Evolutionary conservation across 1,140 invertebrate genomes (phyloP).

Genomic region (Sesamia nonagrioides): DNA sequence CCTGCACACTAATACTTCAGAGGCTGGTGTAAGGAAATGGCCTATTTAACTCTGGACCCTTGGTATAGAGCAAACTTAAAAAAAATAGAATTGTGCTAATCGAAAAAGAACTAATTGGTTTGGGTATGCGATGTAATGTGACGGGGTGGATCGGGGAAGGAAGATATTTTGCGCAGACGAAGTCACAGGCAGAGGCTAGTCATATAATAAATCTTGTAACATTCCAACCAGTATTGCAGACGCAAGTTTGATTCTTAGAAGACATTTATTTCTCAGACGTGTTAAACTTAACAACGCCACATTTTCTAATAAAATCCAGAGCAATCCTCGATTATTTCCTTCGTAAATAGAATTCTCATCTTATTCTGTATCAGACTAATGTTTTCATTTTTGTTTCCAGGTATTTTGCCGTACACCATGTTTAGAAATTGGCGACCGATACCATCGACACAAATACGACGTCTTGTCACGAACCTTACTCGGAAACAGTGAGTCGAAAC

Average conservation of each 20-base stretch:
- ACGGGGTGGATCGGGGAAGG: too few relatives aligned
- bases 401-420: slow-evolving; percentile 55
- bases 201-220: slow-evolving; percentile 12
- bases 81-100: too few relatives aligned
- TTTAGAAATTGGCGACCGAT: slow-evolving; percentile 58
- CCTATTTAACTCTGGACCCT: background rate
- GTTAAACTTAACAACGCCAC: slow-evolving; percentile 30
- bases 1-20: too few relatives aligned
- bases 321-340: slow-evolving; percentile 29
- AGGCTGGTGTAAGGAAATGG: background rate
- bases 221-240: slow-evolving; percentile 35
- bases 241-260: slow-evolving; percentile 3
- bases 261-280: slow-evolving; percentile 21
- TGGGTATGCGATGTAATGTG: too few relatives aligned
- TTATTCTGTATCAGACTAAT: slow-evolving; percentile 31
- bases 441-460: slow-evolving; percentile 55
- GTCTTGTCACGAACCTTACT: slow-evolving; percentile 72
- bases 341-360: slow-evolving; percentile 14
- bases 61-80: too few relatives aligned
- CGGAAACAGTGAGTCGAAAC: slow-evolving; percentile 65
- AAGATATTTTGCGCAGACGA: too few relatives aligned
- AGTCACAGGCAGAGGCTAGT: too few relatives aligned
- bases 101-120: too few relatives aligned
- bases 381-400: slow-evolving; percentile 61
- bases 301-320: slow-evolving; percentile 19